Conservation (phyloP, 2,888 invertebrate species). For the Beris chalybata region DNA sequence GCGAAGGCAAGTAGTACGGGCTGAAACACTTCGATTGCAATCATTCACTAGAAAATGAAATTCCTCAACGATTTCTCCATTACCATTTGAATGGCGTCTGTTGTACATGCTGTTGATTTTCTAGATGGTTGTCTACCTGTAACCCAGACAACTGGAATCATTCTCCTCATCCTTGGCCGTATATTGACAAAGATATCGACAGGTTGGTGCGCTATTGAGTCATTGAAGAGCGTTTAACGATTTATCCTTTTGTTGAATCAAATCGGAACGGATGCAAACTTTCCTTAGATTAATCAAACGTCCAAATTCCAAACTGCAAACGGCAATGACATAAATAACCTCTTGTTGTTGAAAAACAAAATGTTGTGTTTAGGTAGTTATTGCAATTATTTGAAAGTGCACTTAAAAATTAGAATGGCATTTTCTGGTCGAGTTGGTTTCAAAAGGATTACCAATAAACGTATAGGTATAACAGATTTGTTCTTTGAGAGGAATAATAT, state of each 20-base stretch:
- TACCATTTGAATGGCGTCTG: constrained; percentile 27
- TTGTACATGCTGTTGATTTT: constrained; percentile 21
- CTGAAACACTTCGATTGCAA: constrained; percentile 7
- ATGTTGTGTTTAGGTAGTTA: too few species aligned
- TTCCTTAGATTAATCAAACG: too few species aligned
- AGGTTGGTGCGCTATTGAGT: constrained; percentile 5
- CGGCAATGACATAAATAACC: too few species aligned
- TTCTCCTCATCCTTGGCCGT: neutral
- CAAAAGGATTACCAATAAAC: too few species aligned
- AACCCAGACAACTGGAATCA: neutral
- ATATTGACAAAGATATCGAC: neutral
- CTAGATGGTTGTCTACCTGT: neutral
- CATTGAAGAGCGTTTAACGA: constrained; percentile 20
- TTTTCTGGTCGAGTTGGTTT: too few species aligned
- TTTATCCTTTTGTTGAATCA: constrained; percentile 9
- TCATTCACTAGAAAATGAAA: constrained; percentile 26
- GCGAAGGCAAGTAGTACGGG: neutral
- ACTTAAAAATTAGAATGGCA: too few species aligned
- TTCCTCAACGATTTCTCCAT: constrained; percentile 22
- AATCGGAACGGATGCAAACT: too few species aligned
- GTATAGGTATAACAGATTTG: too few species aligned
- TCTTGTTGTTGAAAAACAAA: too few species aligned
- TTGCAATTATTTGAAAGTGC: too few species aligned
- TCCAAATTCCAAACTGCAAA: too few species aligned
- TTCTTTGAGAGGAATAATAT: too few species aligned